Evolutionary conservation across 2,113 vertebrate genomes (phyloP).

Genomic region (Pogona vitticeps): DNA sequence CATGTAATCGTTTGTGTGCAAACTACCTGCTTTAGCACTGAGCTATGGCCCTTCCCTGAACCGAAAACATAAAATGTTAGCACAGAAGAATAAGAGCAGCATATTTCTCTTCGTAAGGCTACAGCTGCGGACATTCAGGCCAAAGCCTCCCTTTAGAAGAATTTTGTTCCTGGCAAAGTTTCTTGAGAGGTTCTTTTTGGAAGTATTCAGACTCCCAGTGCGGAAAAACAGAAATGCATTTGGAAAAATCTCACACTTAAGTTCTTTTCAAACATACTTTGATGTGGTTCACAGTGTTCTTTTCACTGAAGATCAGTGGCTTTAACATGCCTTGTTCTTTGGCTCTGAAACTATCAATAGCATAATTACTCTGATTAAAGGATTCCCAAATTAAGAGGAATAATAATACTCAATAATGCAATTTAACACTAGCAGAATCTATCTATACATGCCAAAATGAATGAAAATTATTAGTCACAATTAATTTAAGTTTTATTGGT

Average conservation of each 20-base stretch:
- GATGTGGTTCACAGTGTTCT: not conserved
- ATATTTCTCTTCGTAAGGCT: not conserved
- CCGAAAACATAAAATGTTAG: not conserved
- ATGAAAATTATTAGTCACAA: too few species aligned
- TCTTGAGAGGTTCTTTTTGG: not conserved
- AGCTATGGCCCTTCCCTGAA: not conserved
- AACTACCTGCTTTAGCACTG: not conserved
- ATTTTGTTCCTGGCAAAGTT: conserved; percentile 5
- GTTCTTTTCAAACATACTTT: conserved; percentile 7
- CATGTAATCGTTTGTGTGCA: not conserved
- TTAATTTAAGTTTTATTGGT: too few species aligned
- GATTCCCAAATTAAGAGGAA: not conserved
- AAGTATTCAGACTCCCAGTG: not conserved
- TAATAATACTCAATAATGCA: not conserved
- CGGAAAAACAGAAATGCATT: not conserved
- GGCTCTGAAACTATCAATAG: not conserved
- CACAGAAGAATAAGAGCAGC: not conserved
- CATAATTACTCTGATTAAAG: not conserved
- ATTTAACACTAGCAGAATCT: too few species aligned
- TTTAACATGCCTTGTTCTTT: not conserved
- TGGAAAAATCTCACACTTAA: conserved; percentile 18
- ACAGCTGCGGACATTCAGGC: not conserved
- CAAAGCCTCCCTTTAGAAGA: not conserved
- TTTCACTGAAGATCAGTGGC: not conserved
- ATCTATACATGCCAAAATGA: too few species aligned